Evolutionary conservation across 2,797 vertebrate genomes (phyloP).

Genomic region (Tarsius wallacei): DNA sequence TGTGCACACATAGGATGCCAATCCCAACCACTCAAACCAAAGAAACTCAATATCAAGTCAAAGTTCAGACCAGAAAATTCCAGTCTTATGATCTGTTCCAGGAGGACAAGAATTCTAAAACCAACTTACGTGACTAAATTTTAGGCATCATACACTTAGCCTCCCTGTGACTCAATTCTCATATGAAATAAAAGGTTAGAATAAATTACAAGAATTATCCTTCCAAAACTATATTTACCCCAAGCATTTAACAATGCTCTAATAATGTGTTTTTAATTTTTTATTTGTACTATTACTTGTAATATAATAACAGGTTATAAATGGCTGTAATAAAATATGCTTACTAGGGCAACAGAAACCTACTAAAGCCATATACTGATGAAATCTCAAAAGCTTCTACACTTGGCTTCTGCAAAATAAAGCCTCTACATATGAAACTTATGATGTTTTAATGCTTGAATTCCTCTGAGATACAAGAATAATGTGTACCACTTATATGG

Average conservation of each 20-base stretch:
- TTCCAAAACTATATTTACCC: not conserved
- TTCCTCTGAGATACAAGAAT: slow-evolving; percentile 54
- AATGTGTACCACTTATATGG: not conserved
- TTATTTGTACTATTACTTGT: not conserved
- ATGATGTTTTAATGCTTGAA: not conserved
- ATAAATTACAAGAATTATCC: slow-evolving; percentile 22
- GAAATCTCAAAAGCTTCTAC: slow-evolving; percentile 47
- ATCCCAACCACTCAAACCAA: not conserved
- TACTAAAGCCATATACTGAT: not conserved
- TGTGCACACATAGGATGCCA: not conserved
- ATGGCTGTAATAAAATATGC: slow-evolving; percentile 22
- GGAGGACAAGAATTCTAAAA: not conserved
- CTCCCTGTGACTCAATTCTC: not conserved
- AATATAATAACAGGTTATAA: not conserved
- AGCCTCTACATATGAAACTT: slow-evolving; percentile 27
- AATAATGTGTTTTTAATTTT: not conserved
- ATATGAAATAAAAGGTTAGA: not conserved
- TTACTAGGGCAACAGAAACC: not conserved
- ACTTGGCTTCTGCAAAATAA: slow-evolving; percentile 27
- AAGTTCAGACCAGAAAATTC: not conserved
- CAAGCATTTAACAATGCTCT: not conserved
- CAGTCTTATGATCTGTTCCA: not conserved
- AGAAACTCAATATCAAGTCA: not conserved
- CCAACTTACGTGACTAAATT: not conserved
- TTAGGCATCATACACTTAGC: not conserved